Base-by-base conservation (phyloP, 2,888 invertebrate species). In the Eristalis tenax region DNA sequence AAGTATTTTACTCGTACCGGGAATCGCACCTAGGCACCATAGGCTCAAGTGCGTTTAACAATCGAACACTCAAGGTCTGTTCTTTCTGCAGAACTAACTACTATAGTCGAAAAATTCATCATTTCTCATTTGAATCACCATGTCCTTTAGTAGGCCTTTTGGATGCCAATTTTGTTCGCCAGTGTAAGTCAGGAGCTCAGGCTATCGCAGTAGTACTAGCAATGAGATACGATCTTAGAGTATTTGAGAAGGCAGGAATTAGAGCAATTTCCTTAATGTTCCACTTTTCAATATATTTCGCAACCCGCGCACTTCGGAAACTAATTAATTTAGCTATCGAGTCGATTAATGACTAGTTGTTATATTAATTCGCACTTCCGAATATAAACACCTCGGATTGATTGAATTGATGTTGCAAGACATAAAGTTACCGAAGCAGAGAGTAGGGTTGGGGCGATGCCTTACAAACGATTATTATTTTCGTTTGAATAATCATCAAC, bases 331-430 rank as follows among this genome's bases (percentile, higher is more conserved):
- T 61, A 71, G 68, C 71, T 77, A 76, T 77, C 28, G 50, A 70
- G 76, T 71, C 80, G 76, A 81, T 76, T 63, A 50, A 71, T 56
- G 50, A 11, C 64, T 80, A 61, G 70, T 77, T 43, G 73, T 50
- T 38, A 77, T 82, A 73, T 73, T 69, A 85, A 85, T 82, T 82
- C 65, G 82, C 82, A 59, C 59, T 77, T 74, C 26, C 68, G 73
- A 77, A 69, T 43, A 35, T 73, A 74, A 85, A 82, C 85, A 85
- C 82, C 85, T 85, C 73, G 38, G 85, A 63, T 43, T 82, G 77
- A 85, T 85, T 77, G 77, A 69, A 76, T 76, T 76, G 68, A 43
- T 76, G 65, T 75, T 76, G 32, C 22, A 23, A 40, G 64, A 35
- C 38, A 32, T 22, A 18, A 18, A 18, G 11, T 4, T 35, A 23